A percentile compares a stretch with the other conserved stretches of the same genome.
These are phyloP conservation scores for Sebastes dallii DNA, from an alignment of 2,797 vertebrate genomes.

Conservation along the genomic window DNA sequence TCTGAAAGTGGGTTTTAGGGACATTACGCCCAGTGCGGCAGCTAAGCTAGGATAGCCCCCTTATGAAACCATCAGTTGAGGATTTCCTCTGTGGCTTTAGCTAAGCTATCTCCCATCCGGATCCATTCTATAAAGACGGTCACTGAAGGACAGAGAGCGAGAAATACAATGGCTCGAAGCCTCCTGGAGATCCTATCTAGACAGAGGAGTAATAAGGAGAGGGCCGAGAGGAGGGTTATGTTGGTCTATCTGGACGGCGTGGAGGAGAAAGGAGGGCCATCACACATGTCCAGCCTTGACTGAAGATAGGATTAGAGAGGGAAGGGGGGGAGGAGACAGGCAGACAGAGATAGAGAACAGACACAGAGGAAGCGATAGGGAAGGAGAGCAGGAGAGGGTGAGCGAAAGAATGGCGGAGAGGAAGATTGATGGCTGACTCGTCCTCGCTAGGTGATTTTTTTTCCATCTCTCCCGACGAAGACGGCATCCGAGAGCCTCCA, in stretches of 20 bases:
- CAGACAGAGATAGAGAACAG: slow-evolving; percentile 58
- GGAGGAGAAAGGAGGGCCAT: slow-evolving; percentile 52
- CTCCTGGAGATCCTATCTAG: slow-evolving; percentile 61
- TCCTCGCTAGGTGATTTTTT: slow-evolving; percentile 54
- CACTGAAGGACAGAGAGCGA: slow-evolving; percentile 43
- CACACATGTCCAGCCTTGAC: slow-evolving; percentile 59
- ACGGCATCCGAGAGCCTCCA: slow-evolving; percentile 27
- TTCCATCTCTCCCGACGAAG: slow-evolving; percentile 40
- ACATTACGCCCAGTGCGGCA: slow-evolving; percentile 12
- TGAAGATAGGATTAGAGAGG: slow-evolving; percentile 61
- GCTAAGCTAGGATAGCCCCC: slow-evolving; percentile 39
- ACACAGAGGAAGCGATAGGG: slow-evolving; percentile 54
- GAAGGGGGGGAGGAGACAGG: slow-evolving; percentile 9
- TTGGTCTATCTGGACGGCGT: slow-evolving; percentile 44
- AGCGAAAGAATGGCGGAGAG: slow-evolving; percentile 41
- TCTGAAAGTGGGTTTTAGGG: slow-evolving; percentile 30
- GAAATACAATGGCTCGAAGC: slow-evolving; percentile 56
- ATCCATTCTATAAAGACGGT: slow-evolving; percentile 49
- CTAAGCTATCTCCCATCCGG: slow-evolving; percentile 54
- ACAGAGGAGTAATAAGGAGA: slow-evolving; percentile 64
- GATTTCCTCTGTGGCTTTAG: slow-evolving; percentile 63
- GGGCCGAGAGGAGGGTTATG: slow-evolving; percentile 48
- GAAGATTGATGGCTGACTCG: slow-evolving; percentile 77
- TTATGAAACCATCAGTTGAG: slow-evolving; percentile 60
- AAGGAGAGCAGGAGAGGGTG: slow-evolving; percentile 47